Evolutionary conservation across 2,113 vertebrate genomes (phyloP).

Genomic region (Burhinus oedicnemus): DNA sequence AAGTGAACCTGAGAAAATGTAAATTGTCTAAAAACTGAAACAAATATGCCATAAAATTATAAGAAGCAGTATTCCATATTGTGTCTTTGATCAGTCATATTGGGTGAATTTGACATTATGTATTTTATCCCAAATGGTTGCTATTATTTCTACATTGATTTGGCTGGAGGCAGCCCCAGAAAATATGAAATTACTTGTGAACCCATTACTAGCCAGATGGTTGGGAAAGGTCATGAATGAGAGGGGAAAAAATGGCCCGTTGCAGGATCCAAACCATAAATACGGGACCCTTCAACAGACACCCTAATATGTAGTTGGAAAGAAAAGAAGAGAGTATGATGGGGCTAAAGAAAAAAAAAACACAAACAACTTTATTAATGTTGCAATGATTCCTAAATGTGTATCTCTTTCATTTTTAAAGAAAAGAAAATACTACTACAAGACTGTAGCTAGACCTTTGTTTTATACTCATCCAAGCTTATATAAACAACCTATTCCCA

Average conservation of each 20-base stretch:
- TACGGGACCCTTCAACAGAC: conserved; percentile 10
- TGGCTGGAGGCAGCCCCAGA: background rate
- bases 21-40: background rate
- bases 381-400: background rate
- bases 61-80: background rate
- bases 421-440: background rate
- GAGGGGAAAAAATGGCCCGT: background rate
- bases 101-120: background rate
- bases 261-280: conserved; percentile 33
- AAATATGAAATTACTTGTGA: conserved; percentile 37
- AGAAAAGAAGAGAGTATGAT: background rate
- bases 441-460: background rate
- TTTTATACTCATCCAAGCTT: conserved; percentile 18
- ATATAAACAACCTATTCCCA: background rate
- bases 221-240: conserved; percentile 1
- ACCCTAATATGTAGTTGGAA: background rate
- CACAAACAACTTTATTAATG: background rate
- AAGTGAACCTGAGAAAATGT: background rate
- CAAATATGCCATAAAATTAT: background rate
- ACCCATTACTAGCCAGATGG: background rate
- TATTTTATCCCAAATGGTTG: conserved; percentile 15
- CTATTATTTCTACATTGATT: conserved; percentile 18
- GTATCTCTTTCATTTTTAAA: background rate
- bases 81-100: background rate
- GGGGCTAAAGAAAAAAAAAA: background rate